A percentile compares a stretch with the other conserved stretches of the same genome.
These are phyloP conservation scores for Sinocyclocheilus anshuiensis DNA, from an alignment of 2,113 vertebrate species.

Conservation along the genomic window DNA sequence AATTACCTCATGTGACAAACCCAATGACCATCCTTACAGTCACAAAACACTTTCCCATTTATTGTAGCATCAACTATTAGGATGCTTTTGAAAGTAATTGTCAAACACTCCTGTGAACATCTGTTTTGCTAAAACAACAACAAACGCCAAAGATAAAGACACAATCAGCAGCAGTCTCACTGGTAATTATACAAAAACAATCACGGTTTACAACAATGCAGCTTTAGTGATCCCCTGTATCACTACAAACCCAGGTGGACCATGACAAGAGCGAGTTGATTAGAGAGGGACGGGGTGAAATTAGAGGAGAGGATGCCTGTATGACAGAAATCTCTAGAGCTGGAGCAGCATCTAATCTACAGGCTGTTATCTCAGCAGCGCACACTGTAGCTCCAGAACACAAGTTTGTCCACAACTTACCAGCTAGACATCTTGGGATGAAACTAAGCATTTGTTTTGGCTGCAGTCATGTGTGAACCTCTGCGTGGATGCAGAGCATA, in stretches of 20 bases:
- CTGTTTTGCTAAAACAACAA: slow-evolving; percentile 10
- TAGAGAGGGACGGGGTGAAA: slow-evolving; percentile 26
- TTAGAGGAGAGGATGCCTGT: slow-evolving; percentile 8
- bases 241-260: no score
- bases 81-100: neutral
- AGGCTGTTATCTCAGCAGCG: slow-evolving; percentile 36
- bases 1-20: neutral
- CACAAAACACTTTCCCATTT: neutral
- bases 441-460: slow-evolving; percentile 5
- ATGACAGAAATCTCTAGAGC: slow-evolving; percentile 22
- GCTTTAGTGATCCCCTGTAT: no score
- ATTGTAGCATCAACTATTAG: neutral
- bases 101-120: neutral
- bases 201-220: no score
- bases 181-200: slow-evolving; percentile 19
- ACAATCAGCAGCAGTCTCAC: slow-evolving; percentile 12
- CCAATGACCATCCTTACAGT: neutral
- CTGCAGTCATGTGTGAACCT: neutral
- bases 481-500: neutral
- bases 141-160: slow-evolving; percentile 25
- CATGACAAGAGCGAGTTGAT: no score
- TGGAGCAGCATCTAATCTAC: neutral
- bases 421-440: neutral
- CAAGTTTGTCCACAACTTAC: slow-evolving; percentile 16
- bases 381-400: slow-evolving; percentile 29